Evolutionary conservation across 2,888 invertebrate species (phyloP).

Genomic region (Mycalesis mineus): DNA sequence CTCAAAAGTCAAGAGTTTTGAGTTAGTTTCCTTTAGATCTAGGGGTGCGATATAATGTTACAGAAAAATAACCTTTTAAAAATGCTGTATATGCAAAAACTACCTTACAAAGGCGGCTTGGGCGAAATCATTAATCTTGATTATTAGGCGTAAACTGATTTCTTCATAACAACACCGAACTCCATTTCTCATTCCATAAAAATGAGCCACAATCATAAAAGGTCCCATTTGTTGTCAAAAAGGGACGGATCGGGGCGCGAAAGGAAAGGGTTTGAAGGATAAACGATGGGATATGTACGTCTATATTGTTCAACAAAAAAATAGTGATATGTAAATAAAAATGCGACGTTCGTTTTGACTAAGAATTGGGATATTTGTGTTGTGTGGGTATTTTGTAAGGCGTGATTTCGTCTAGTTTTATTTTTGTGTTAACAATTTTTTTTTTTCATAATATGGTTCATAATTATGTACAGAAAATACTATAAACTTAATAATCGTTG

Average conservation of each 20-base stretch:
- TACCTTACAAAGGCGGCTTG: constrained; percentile 2
- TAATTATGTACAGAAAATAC: too few relatives aligned
- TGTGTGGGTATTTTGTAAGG: background rate
- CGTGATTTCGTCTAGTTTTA: background rate
- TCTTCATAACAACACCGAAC: constrained; percentile 8
- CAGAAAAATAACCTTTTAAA: background rate
- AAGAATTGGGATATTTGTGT: background rate
- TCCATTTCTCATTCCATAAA: constrained; percentile 21
- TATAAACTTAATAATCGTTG: too few relatives aligned
- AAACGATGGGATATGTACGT: constrained; percentile 18
- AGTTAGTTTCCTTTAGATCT: too few relatives aligned
- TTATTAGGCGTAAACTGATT: constrained; percentile 14
- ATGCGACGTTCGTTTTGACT: constrained; percentile 7
- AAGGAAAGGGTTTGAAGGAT: constrained; percentile 29
- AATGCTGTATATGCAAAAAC: background rate
- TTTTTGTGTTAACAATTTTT: background rate
- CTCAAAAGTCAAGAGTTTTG: too few relatives aligned
- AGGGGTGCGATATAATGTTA: too few relatives aligned
- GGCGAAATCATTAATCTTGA: constrained; percentile 13
- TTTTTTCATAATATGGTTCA: too few relatives aligned
- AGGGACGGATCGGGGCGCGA: constrained; percentile 36
- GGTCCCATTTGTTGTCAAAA: constrained; percentile 25
- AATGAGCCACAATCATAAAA: constrained; percentile 24
- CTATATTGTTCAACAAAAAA: constrained; percentile 12
- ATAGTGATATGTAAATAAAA: constrained; percentile 14